Evolutionary conservation across 2,888 invertebrate genomes (phyloP).

Genomic region (Isotomurus palustris): DNA sequence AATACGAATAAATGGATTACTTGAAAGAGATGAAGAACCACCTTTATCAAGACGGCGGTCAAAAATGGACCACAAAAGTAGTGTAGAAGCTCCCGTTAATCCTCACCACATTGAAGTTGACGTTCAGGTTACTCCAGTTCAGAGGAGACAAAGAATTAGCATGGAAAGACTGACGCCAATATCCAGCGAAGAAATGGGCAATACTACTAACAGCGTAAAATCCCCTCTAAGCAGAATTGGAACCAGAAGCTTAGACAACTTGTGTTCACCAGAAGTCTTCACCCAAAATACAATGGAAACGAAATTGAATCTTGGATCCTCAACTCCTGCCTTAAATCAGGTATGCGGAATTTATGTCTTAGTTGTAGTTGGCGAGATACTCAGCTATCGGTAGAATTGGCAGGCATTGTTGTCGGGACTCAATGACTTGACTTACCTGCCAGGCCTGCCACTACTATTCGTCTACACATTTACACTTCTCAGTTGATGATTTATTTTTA

Average conservation of each 20-base stretch:
- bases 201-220: slow-evolving; percentile 20
- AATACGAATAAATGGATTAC: too few species aligned
- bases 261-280: slow-evolving; percentile 41
- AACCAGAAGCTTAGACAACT: slow-evolving; percentile 44
- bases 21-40: too few species aligned
- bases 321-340: slow-evolving; percentile 45
- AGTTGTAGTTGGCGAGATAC: too few species aligned
- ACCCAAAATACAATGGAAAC: slow-evolving; percentile 14
- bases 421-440: too few species aligned
- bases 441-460: too few species aligned
- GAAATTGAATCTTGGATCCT: slow-evolving; percentile 35
- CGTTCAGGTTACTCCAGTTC: slow-evolving; percentile 40
- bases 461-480: too few species aligned
- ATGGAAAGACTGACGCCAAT: slow-evolving; percentile 39
- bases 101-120: slow-evolving; percentile 43
- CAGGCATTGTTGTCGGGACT: too few species aligned
- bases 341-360: slow-evolving; percentile 18
- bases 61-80: too few species aligned
- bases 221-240: slow-evolving; percentile 29
- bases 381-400: too few species aligned
- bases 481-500: too few species aligned
- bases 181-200: slow-evolving; percentile 22
- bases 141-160: slow-evolving; percentile 33
- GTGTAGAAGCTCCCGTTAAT: too few species aligned
- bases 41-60: too few species aligned